Base-by-base conservation (phyloP, 2,888 invertebrate genomes). In the Tenthredo distinguenda region DNA sequence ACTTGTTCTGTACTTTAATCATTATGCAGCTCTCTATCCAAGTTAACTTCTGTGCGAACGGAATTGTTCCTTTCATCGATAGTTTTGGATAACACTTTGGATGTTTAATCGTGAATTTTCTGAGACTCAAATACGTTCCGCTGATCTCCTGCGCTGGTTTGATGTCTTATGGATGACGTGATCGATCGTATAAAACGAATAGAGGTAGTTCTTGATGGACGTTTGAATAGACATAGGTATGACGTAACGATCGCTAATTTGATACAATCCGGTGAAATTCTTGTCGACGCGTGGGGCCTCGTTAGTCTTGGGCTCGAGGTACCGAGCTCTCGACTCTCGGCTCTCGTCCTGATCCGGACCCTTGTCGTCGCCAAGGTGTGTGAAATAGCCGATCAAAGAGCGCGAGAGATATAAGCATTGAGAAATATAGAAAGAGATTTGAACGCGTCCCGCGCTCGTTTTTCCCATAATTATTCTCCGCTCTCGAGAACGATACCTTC, bases 181-280 rank as follows among this genome's bases (percentile, higher is more conserved):
- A 26, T 77, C 50, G 21, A n/a, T 55, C 9, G 15, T 62, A 62
- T 43, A 31, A 76, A 31, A 76, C 76, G 18, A 21, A 34, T 26
- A 31, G 21, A 77, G 77, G 55, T 26, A 21, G 58, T 40, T 26
- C 31, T 65, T 71, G 83, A 83, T 21, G 65, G 68, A 65, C 83
- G 21, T 40, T 68, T 83, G 83, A 68, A 83, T 68, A n/a, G 26
- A 47, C 47, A 15, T 43, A 83, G 50, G 26, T 71, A 68, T 71
- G 83, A 50, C 31, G 68, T 83, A 83, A 83, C 68, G 18, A 68
- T 65, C 31, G 68, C 43, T 65, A 62, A 81, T 31, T 62, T 40
- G 18, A 40, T 62, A 62, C 43, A 83, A 65, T 34, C 68, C 47
- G n/a, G 47, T 83, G 47, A 83, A 83, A 83, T 83, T 83, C 68